phyloP scores from a whole-genome alignment of 2,888 invertebrate species.

The Amphipoea oculea region DNA sequence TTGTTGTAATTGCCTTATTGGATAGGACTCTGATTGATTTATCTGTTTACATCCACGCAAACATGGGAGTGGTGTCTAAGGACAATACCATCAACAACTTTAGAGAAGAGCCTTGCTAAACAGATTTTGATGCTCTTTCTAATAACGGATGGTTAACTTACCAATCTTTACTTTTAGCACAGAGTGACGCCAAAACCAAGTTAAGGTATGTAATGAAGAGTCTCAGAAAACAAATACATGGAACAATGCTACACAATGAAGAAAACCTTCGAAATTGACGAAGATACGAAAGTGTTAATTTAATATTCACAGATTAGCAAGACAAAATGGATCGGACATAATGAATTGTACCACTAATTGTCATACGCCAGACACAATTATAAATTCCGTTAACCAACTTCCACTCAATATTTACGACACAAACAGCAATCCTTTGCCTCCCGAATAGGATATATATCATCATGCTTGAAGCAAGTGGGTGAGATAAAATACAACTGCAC shows the following conservation, averaged over 20 bases:
- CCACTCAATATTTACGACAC: slow-evolving; percentile 57
- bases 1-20: slow-evolving; percentile 47
- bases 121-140: not conserved
- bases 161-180: not conserved
- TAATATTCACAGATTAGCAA: slow-evolving; percentile 2
- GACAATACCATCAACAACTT: not conserved
- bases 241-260: not conserved
- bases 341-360: slow-evolving; percentile 46
- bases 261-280: not conserved
- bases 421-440: slow-evolving; percentile 50
- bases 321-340: slow-evolving; percentile 8
- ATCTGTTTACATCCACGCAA: slow-evolving; percentile 23
- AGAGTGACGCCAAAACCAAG: not conserved
- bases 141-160: not conserved
- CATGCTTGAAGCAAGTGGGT: slow-evolving; percentile 44
- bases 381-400: slow-evolving; percentile 52
- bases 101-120: not conserved
- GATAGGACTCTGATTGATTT: slow-evolving; percentile 38
- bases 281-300: not conserved
- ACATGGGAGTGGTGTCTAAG: slow-evolving; percentile 11
- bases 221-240: not conserved
- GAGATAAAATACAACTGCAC: slow-evolving; percentile 55
- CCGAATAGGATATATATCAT: slow-evolving; percentile 56
- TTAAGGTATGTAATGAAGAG: not conserved
- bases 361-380: slow-evolving; percentile 33